Percentiles rank a stretch among this genome's conserved stretches.
Conservation (phyloP, 2,113 vertebrate species). For the Oxygymnocypris stewartii region DNA sequence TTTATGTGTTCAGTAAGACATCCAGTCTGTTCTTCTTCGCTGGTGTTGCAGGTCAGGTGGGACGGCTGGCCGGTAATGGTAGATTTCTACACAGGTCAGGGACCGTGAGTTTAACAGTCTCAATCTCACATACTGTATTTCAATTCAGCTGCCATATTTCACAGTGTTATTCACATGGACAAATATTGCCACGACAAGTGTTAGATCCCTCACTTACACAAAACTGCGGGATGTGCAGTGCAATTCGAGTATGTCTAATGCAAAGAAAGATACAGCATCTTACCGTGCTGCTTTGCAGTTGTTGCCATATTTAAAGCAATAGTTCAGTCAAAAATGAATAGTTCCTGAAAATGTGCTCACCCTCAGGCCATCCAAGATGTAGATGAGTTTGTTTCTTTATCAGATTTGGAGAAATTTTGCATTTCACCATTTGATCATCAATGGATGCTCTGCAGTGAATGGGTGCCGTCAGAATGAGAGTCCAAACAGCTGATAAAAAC, state of each 20-base stretch:
- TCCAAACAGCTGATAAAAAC: neutral
- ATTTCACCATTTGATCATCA: neutral
- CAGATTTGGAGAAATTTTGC: neutral
- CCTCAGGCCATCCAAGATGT: neutral
- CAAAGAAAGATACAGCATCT: neutral
- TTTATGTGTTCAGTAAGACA: slow-evolving; percentile 9
- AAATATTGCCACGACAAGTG: slow-evolving; percentile 21
- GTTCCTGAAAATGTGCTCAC: neutral
- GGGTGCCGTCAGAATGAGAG: neutral
- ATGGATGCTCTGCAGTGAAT: neutral
- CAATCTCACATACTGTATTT: slow-evolving; percentile 5
- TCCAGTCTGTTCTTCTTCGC: neutral
- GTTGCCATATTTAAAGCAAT: neutral
- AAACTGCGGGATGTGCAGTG: neutral
- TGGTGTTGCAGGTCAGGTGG: slow-evolving; percentile 21
- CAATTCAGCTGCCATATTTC: slow-evolving; percentile 38
- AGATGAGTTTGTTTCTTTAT: neutral
- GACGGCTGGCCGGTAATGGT: slow-evolving; percentile 1
- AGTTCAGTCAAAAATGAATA: neutral
- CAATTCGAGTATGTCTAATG: neutral
- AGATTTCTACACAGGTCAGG: slow-evolving; percentile 29
- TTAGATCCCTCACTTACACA: neutral
- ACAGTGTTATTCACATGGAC: slow-evolving; percentile 36
- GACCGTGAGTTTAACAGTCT: slow-evolving; percentile 35
- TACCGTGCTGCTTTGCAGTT: neutral